Evolutionary conservation across 2,113 vertebrate genomes (phyloP).

Genomic region (Acrocephalus arundinaceus): DNA sequence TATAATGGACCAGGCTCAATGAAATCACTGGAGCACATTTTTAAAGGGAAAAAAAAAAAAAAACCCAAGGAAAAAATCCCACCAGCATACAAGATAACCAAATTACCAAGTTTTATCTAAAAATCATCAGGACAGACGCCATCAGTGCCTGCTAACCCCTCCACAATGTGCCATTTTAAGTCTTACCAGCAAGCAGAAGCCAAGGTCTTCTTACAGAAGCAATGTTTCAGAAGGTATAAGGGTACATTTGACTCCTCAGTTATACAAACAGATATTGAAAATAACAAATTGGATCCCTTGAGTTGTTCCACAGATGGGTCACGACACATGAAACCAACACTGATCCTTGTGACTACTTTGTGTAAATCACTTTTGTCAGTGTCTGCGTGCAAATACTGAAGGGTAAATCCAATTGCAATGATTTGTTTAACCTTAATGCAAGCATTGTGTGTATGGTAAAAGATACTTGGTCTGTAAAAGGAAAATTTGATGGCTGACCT

Average conservation of each 20-base stretch:
- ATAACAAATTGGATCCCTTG: neutral
- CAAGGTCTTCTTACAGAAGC: neutral
- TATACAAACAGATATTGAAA: neutral
- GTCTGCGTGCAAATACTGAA: neutral
- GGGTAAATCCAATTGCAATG: neutral
- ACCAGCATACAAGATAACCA: neutral
- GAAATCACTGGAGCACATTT: constrained; percentile 4
- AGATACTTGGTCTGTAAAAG: neutral
- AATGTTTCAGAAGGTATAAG: neutral
- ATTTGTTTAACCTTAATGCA: neutral
- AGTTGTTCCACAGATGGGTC: neutral
- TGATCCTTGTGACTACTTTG: neutral
- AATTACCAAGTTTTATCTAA: neutral
- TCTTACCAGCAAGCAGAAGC: neutral
- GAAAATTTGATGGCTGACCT: neutral
- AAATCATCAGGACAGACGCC: neutral
- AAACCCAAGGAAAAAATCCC: too few relatives aligned
- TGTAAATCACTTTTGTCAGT: neutral
- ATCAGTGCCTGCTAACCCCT: neutral
- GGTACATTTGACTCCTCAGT: neutral
- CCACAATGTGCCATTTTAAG: neutral
- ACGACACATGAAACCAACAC: neutral
- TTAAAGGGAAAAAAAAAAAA: neutral
- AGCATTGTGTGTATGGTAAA: neutral
- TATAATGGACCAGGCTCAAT: constrained; percentile 16